Percentiles rank a stretch among this genome's conserved stretches.
These are phyloP conservation scores for Streblospio benedicti DNA, from an alignment of 1,140 invertebrate genomes.

Conservation along the genomic window DNA sequence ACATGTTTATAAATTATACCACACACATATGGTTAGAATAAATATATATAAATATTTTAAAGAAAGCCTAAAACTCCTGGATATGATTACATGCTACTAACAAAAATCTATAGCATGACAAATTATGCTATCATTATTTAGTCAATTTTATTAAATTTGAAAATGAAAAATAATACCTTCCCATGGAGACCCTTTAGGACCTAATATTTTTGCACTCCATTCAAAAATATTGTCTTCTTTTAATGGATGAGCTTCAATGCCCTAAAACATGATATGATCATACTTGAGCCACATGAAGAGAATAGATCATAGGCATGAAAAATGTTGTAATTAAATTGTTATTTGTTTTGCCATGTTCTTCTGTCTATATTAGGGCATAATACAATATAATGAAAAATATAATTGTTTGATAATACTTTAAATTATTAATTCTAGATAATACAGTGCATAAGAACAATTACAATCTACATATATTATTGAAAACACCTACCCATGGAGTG, in stretches of 20 bases:
- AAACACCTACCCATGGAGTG: constrained; percentile 30
- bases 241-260: constrained; percentile 33
- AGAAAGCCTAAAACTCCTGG: not conserved
- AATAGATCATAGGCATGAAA: not conserved
- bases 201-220: constrained; percentile 38
- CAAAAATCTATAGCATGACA: not conserved
- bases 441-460: not conserved
- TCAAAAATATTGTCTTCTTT: constrained; percentile 38
- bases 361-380: no score
- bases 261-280: constrained; percentile 24
- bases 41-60: not conserved
- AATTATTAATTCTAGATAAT: not conserved
- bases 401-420: not conserved
- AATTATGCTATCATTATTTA: not conserved
- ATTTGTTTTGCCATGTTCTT: no score
- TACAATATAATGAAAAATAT: no score
- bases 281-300: not conserved
- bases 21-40: not conserved
- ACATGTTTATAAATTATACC: not conserved
- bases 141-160: not conserved
- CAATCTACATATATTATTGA: not conserved
- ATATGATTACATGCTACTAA: not conserved
- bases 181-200: constrained; percentile 33
- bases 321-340: no score
- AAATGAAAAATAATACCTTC: constrained; percentile 30